Evolutionary conservation across 2,797 vertebrate genomes (phyloP).

Genomic region (Eupleurogrammus muticus): DNA sequence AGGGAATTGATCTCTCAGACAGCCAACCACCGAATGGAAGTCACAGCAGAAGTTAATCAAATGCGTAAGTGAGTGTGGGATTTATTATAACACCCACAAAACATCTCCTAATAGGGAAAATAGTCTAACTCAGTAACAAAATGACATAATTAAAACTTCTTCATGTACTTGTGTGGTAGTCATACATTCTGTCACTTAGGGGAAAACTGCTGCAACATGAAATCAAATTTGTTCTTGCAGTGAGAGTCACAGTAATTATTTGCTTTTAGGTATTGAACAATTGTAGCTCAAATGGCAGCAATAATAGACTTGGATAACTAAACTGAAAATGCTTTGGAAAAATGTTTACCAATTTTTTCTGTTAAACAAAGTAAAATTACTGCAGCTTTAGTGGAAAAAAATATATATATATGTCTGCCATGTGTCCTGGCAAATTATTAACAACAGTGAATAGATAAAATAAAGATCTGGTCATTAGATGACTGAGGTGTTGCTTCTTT

Average conservation of each 20-base stretch:
- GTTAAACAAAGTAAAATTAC: conserved; percentile 34
- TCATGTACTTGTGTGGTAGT: background rate
- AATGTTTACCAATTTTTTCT: conserved; percentile 25
- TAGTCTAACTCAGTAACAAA: conserved; percentile 26
- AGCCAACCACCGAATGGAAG: conserved; percentile 33
- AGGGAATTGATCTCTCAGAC: conserved; percentile 46
- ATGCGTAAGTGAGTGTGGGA: conserved; percentile 7
- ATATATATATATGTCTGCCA: conserved; percentile 32
- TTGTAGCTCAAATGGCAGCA: conserved; percentile 14
- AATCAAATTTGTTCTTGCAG: conserved; percentile 8
- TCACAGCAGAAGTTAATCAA: conserved; percentile 41
- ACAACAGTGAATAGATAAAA: too few species aligned
- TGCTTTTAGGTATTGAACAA: conserved; percentile 25
- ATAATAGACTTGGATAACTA: conserved; percentile 30
- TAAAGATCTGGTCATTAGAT: too few species aligned
- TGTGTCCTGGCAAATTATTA: too few species aligned
- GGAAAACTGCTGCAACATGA: background rate
- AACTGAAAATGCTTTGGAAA: conserved; percentile 25
- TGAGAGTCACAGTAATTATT: conserved; percentile 26
- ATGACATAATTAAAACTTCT: conserved; percentile 9
- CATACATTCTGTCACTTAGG: background rate
- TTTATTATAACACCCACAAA: conserved; percentile 26
- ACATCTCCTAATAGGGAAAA: conserved; percentile 35
- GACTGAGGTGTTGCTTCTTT: too few species aligned
- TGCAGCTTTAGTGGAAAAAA: conserved; percentile 12